Evolutionary conservation across 2,888 invertebrate species (phyloP).

Genomic region (Pardosa pseudoannulata): DNA sequence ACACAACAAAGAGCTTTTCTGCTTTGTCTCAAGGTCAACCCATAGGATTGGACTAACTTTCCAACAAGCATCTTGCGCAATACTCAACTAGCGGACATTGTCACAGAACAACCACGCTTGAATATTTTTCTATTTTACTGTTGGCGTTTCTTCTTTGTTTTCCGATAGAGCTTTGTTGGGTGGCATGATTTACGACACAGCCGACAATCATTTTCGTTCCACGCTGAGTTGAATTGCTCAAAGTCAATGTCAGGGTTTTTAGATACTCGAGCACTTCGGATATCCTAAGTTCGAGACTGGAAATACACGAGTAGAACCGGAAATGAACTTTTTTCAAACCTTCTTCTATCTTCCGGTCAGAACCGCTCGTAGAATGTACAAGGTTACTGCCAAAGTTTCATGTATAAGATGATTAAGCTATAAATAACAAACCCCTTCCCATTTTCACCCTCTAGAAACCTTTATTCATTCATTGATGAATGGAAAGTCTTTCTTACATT

Average conservation of each 20-base stretch:
- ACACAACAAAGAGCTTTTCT: conserved; percentile 28
- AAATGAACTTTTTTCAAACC: not conserved
- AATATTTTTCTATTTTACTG: conserved; percentile 48
- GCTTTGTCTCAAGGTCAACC: conserved; percentile 56
- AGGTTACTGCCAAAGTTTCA: not conserved
- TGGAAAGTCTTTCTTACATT: too few relatives aligned
- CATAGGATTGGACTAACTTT: conserved; percentile 40
- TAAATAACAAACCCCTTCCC: too few relatives aligned
- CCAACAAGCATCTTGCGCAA: conserved; percentile 61
- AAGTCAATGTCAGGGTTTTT: conserved; percentile 64
- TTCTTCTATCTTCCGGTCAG: not conserved
- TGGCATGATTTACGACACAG: conserved; percentile 47
- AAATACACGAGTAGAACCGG: not conserved
- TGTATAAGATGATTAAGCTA: not conserved
- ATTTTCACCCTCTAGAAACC: too few relatives aligned
- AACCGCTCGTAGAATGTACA: not conserved
- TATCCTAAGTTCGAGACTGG: not conserved
- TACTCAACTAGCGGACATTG: conserved; percentile 44
- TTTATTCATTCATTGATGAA: too few relatives aligned
- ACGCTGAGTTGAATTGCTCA: conserved; percentile 26
- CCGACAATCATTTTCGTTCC: conserved; percentile 44
- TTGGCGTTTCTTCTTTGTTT: conserved; percentile 56
- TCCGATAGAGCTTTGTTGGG: conserved; percentile 47
- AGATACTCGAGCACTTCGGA: not conserved
- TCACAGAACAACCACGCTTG: conserved; percentile 57